Evolutionary conservation across 2,888 invertebrate genomes (phyloP).

Genomic region (Aelia acuminata): DNA sequence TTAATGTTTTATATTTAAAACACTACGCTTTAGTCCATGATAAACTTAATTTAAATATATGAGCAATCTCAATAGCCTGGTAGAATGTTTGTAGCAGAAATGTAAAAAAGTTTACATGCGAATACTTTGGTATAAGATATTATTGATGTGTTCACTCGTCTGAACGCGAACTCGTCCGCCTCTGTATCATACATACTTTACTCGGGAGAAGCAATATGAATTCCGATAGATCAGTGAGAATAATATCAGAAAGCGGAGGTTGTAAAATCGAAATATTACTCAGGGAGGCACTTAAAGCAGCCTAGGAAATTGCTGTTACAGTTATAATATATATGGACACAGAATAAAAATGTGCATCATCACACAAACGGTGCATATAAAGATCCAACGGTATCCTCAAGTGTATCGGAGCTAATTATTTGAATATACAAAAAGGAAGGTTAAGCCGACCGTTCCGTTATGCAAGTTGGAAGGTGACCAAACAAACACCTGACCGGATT

Average conservation of each 20-base stretch:
- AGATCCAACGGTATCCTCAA: neutral
- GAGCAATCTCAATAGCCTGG: neutral
- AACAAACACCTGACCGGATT: slow-evolving; percentile 45
- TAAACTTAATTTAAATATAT: neutral
- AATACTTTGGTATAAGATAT: neutral
- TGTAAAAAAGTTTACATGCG: neutral
- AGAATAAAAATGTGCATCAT: neutral
- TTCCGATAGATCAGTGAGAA: neutral
- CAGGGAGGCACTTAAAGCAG: neutral
- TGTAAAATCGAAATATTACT: neutral
- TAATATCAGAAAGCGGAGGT: neutral
- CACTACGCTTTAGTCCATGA: neutral
- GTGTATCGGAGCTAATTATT: neutral
- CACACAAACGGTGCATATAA: neutral
- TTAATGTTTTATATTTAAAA: neutral
- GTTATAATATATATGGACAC: neutral
- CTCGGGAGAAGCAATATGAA: neutral
- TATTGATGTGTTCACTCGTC: neutral
- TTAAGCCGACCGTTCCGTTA: neutral
- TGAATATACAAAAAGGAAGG: neutral
- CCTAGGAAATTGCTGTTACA: neutral
- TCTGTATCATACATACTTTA: neutral
- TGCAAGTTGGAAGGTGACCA: neutral
- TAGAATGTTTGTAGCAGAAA: neutral
- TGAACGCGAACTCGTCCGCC: neutral